These are phyloP conservation scores for Oncorhynchus kisutch DNA, from an alignment of 2,113 vertebrate species.

Conservation along the genomic window DNA sequence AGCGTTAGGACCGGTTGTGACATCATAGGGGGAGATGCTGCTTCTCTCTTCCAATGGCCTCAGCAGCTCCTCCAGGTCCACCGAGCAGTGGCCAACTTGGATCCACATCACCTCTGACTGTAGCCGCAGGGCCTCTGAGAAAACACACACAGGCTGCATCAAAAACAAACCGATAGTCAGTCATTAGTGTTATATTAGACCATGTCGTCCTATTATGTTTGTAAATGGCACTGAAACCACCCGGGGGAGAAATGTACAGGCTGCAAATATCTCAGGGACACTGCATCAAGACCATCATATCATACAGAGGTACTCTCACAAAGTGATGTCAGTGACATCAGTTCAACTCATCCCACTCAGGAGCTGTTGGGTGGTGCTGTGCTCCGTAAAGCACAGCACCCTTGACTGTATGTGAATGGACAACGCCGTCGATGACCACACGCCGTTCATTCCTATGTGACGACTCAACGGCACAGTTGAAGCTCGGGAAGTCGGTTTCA, in stretches of 20 bases:
- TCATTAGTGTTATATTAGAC: no score
- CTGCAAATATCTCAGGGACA: constrained; percentile 18
- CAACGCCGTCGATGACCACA: no score
- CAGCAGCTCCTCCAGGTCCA: constrained; percentile 78
- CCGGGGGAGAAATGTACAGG: no score
- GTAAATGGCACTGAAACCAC: no score
- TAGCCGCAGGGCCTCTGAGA: constrained; percentile 82
- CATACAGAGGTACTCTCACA: constrained; percentile 23
- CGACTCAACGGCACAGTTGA: no score
- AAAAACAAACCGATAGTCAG: not conserved
- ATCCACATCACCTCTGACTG: constrained; percentile 68
- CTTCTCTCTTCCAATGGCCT: constrained; percentile 75
- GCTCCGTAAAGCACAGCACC: no score
- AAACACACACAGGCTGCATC: constrained; percentile 25
- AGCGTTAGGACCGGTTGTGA: not conserved
- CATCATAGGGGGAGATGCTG: not conserved
- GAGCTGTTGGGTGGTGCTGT: no score
- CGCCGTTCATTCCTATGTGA: no score
- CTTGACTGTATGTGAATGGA: no score
- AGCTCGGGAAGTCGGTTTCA: no score
- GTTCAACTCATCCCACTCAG: not conserved
- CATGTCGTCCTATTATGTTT: no score
- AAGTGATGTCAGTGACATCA: constrained; percentile 32
- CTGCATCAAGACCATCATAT: constrained; percentile 23
- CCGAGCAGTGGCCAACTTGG: constrained; percentile 70